Base-by-base conservation (phyloP, 1,140 invertebrate genomes). In the Hyles euphorbiae region DNA sequence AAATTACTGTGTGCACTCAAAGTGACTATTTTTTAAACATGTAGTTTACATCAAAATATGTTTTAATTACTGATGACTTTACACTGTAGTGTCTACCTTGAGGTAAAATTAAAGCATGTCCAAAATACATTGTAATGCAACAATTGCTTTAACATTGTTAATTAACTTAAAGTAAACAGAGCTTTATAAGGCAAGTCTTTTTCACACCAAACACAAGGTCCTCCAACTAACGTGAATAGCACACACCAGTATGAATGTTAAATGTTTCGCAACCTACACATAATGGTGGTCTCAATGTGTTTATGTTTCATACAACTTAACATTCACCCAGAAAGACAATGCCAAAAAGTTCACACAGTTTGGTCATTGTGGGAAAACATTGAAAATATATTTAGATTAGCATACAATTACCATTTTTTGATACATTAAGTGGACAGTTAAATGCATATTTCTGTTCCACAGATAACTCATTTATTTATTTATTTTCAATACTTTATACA, bases 341-440 rank as follows among this genome's bases (percentile, higher is more conserved):
- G 76, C 68, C 74, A 70, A 77, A 69, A 76, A 65, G 67, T 87
- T 87, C 83, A 80, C 83, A 87, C 76, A 72, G 73, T 40, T 72
- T 70, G 56, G 54, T 61, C 63, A 72, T 58, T 78, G 80, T 87
- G 82, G 68, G 80, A 85, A 83, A 55, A 69, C 61, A 53, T 53
- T 63, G 32, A 49, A 57, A 51, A 63, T 56, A 36, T 56, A 63
- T 54, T 63, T 61, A 60, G 56, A 58, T 56, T 40, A 40, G 36
- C 36, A 40, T 40, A 40, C 36, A 5, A 5, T 8, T 40, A 5
- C 36, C 36, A 40, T 40, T 40, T 40, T 40, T 5, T 40, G 36
- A 40, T 40, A 40, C 36, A 40, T 40, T 5, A 40, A 40, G 8
- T 40, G 5, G 22, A 22, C 22, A 22, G 22, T 22, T 22, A 22